phyloP scores from a whole-genome alignment of 2,888 invertebrate species.

The Dioctria linearis region DNA sequence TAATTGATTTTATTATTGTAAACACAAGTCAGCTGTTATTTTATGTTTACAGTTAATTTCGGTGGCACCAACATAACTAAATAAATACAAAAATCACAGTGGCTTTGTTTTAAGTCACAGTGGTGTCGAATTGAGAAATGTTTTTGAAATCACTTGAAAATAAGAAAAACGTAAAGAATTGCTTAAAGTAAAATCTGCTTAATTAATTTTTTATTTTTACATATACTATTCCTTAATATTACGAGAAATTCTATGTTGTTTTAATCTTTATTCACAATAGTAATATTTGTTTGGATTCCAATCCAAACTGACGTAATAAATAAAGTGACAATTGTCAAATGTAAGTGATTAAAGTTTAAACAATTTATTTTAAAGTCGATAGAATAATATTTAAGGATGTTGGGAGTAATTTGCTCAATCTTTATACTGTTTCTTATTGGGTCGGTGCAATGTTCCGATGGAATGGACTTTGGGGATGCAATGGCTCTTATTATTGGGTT shows the following conservation, averaged over 20 bases:
- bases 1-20: not conserved
- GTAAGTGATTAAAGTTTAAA: not conserved
- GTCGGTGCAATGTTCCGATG: slow-evolving; percentile 58
- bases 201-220: too few species aligned
- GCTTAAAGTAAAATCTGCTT: too few species aligned
- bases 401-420: not conserved
- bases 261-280: too few species aligned
- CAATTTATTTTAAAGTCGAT: not conserved
- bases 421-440: not conserved
- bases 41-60: slow-evolving; percentile 8
- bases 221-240: too few species aligned
- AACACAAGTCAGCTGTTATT: slow-evolving; percentile 42
- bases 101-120: too few species aligned
- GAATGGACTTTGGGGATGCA: slow-evolving; percentile 80
- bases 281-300: too few species aligned
- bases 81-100: not conserved
- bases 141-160: too few species aligned
- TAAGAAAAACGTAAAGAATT: too few species aligned
- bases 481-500: slow-evolving; percentile 76
- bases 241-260: too few species aligned
- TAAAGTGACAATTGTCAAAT: not conserved
- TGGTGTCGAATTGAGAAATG: too few species aligned
- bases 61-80: slow-evolving; percentile 1
- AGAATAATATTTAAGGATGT: slow-evolving; percentile 4
- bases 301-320: too few species aligned